phyloP scores from a whole-genome alignment of 2,888 invertebrate genomes.

The Endomychus coccineus region DNA sequence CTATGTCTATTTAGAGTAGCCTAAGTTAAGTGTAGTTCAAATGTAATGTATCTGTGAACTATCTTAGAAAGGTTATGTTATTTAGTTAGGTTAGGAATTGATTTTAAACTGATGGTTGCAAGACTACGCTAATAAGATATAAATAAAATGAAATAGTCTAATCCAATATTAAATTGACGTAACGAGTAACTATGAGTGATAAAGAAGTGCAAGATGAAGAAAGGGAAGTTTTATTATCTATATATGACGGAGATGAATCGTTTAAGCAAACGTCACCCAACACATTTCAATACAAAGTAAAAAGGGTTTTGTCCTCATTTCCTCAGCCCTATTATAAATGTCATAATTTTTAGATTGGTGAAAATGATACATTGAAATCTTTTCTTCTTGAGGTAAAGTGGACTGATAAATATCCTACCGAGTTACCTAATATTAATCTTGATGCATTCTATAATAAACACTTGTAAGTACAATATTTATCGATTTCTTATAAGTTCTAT shows the following conservation, averaged over 20 bases:
- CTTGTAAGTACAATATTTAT: conserved; percentile 59
- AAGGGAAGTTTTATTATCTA: conserved; percentile 82
- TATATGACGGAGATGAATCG: conserved; percentile 86
- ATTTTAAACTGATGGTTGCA: no score
- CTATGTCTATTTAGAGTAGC: no score
- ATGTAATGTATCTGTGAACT: no score
- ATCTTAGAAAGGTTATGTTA: no score
- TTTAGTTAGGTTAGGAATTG: no score
- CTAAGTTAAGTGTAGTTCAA: no score
- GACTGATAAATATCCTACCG: conserved; percentile 80
- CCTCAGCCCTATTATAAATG: conserved; percentile 8
- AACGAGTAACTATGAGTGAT: conserved; percentile 52
- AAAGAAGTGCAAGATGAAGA: conserved; percentile 76
- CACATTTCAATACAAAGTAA: conserved; percentile 88
- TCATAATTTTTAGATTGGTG: conserved; percentile 60
- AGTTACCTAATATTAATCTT: conserved; percentile 73
- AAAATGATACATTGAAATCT: conserved; percentile 69
- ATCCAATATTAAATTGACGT: no score
- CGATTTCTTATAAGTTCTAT: conserved; percentile 1
- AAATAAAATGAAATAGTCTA: no score
- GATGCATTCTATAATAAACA: conserved; percentile 91
- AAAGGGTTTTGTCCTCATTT: conserved; percentile 9
- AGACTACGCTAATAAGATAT: no score
- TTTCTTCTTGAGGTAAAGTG: conserved; percentile 84
- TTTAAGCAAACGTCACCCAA: conserved; percentile 74